Evolutionary conservation across 64 coral and sea anemone species (phyloP), one percentile per base, ranked within the genome.

Genomic region (Actinia tenebrosa): DNA sequence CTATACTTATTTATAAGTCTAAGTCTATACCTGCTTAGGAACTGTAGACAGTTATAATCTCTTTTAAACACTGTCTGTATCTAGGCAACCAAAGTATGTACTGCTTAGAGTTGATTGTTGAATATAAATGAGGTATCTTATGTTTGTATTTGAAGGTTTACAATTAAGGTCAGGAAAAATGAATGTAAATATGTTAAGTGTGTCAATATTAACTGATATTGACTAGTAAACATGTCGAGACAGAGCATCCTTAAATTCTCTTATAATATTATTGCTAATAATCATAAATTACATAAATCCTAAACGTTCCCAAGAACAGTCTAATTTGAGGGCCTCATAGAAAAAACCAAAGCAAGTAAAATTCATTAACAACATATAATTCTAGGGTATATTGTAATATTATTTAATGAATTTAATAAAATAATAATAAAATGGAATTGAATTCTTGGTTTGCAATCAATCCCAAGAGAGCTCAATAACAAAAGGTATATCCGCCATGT

Each of bases 71-170:
- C 50, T 37, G 4, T 16, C 22, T 81, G 79, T 81, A 50, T 81
- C 79, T 52, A 52, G 44, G 79, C 50, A 81, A 81, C 79, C 45
- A 53, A 81, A 81, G 79, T 81, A 81, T 81, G 44, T 81, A 1
- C 10, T 8, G 9, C 53, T 55, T 11, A 42, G 23, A 42, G 69
- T 75, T 42, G 69, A 10, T 15, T 75, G 3, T 30, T 75, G 69
- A 75, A 75, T 75, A 42, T 75, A 18, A 10, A 75, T 75, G 10
- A 75, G 69, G 22, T 30, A 9, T n/a, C 1, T 37, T 37, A 27
- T 75, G 26, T 27, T 75, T 10, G 26, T 14, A 43, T 75, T 13
- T 75, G n/a, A 75, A 42, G 22, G 22, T 25, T 1, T 69, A 69
- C 5, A 37, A 37, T 37, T 10, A 23, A 20, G 64, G 69, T 75